Percentiles rank a stretch among this genome's conserved stretches.
phyloP scores from a whole-genome alignment of 1,140 invertebrate genomes.

The Ptiloglossa arizonensis region DNA sequence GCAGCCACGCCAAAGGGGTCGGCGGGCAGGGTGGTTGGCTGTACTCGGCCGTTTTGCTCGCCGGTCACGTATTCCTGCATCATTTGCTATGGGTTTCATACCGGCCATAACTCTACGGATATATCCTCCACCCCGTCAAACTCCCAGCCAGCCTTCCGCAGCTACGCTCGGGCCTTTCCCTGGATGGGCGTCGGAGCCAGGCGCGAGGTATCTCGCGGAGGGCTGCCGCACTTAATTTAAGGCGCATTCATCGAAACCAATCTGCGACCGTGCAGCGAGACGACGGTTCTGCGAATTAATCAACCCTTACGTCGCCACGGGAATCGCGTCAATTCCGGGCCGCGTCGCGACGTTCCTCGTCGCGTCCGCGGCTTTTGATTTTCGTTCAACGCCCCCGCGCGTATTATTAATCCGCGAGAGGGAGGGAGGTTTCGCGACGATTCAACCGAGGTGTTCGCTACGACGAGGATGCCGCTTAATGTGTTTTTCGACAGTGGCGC shows the following conservation, averaged over 20 bases:
- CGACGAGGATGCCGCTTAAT: slow-evolving; percentile 5
- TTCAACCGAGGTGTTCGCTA: background rate
- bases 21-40: slow-evolving; percentile 43
- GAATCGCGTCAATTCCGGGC: slow-evolving; percentile 39
- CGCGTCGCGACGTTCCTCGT: background rate
- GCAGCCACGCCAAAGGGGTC: slow-evolving; percentile 70
- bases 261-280: slow-evolving; percentile 36
- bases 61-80: slow-evolving; percentile 80
- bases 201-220: slow-evolving; percentile 50
- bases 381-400: slow-evolving; percentile 2
- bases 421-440: background rate
- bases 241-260: slow-evolving; percentile 66
- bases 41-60: slow-evolving; percentile 63
- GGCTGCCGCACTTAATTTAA: slow-evolving; percentile 62
- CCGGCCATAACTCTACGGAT: slow-evolving; percentile 79
- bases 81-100: slow-evolving; percentile 82
- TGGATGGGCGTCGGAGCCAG: background rate
- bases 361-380: slow-evolving; percentile 6
- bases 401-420: slow-evolving; percentile 23
- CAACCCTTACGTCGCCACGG: slow-evolving; percentile 37
- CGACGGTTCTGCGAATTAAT: slow-evolving; percentile 58
- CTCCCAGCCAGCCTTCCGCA: slow-evolving; percentile 31
- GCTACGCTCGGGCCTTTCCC: background rate
- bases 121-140: slow-evolving; percentile 64
- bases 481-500: background rate